A percentile compares a stretch with the other conserved stretches of the same genome.
Evolutionary conservation across 1,140 invertebrate genomes (phyloP).

Genomic region (Calephelis nemesis): DNA sequence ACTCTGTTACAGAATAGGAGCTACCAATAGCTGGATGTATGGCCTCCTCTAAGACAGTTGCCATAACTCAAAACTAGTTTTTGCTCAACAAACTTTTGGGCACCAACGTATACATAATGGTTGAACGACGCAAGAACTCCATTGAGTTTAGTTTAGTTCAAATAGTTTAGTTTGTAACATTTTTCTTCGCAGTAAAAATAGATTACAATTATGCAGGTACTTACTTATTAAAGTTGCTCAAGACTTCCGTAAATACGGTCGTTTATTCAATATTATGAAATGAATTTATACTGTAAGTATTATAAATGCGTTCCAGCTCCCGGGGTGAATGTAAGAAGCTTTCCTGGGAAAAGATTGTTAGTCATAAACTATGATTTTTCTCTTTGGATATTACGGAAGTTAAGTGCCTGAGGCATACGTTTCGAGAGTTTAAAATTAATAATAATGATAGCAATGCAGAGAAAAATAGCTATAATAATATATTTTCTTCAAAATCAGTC

Average conservation of each 20-base stretch:
- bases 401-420: constrained; percentile 56
- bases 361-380: constrained; percentile 73
- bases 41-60: too few relatives aligned
- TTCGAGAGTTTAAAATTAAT: constrained; percentile 24
- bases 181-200: too few relatives aligned
- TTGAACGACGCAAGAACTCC: too few relatives aligned
- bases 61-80: too few relatives aligned
- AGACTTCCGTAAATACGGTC: constrained; percentile 30
- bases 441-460: not conserved
- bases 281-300: constrained; percentile 64
- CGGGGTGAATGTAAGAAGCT: constrained; percentile 52
- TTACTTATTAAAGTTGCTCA: constrained; percentile 29
- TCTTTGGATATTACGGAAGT: constrained; percentile 58
- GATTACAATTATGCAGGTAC: not conserved
- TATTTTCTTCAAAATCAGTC: too few relatives aligned
- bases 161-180: too few relatives aligned
- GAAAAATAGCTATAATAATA: too few relatives aligned
- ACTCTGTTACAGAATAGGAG: too few relatives aligned
- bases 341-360: constrained; percentile 61
- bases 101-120: too few relatives aligned
- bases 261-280: constrained; percentile 55
- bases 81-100: too few relatives aligned
- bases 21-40: too few relatives aligned
- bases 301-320: constrained; percentile 59
- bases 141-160: too few relatives aligned